Evolutionary conservation across 1,140 invertebrate genomes (phyloP).

Genomic region (Eurosta solidaginis): DNA sequence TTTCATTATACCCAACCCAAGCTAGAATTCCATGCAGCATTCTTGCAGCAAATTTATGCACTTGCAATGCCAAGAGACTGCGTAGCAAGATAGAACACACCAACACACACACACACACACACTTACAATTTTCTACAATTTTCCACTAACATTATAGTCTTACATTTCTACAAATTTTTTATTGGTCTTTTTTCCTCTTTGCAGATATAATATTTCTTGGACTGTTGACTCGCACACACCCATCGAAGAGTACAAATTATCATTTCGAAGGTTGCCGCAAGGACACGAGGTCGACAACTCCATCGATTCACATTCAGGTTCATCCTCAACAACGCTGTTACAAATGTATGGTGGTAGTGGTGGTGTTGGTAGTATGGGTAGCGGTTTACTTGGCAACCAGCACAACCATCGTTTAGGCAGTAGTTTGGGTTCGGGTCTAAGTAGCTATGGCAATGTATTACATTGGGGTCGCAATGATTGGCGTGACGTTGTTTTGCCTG

Average conservation of each 20-base stretch:
- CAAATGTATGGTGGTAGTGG: conserved; percentile 47
- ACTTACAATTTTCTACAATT: background rate
- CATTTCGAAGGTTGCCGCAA: conserved; percentile 66
- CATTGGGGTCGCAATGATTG: conserved; percentile 63
- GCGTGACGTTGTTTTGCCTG: conserved; percentile 67
- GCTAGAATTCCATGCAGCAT: too few species aligned
- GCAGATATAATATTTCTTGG: conserved; percentile 71
- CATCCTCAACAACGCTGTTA: conserved; percentile 42
- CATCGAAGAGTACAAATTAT: conserved; percentile 69
- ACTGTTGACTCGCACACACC: conserved; percentile 68
- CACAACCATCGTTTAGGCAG: conserved; percentile 51
- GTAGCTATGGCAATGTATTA: conserved; percentile 53
- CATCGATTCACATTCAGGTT: conserved; percentile 60
- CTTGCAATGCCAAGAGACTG: background rate
- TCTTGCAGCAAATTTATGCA: background rate
- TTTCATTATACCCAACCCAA: too few species aligned
- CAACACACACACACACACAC: background rate
- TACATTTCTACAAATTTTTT: background rate
- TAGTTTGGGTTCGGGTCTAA: conserved; percentile 38
- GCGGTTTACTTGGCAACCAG: conserved; percentile 31
- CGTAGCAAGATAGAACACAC: background rate
- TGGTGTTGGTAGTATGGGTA: conserved; percentile 10
- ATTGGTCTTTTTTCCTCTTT: background rate
- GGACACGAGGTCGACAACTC: conserved; percentile 60
- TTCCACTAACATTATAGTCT: background rate